These are phyloP conservation scores for Lycodopsis pacificus DNA, from an alignment of 2,797 vertebrate species.

Conservation along the genomic window DNA sequence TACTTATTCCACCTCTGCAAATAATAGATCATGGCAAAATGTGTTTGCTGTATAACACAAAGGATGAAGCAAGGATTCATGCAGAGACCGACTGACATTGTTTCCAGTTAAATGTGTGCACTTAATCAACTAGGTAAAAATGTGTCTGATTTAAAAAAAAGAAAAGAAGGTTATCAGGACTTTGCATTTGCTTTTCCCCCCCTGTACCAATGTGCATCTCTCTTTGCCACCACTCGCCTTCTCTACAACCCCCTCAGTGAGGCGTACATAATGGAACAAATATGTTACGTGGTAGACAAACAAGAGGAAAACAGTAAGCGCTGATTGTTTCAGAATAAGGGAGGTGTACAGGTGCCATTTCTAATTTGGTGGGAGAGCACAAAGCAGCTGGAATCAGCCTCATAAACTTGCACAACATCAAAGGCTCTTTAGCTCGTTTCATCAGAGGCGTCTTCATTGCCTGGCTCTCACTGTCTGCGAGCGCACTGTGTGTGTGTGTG, in stretches of 20 bases:
- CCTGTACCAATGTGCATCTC: slow-evolving; percentile 17
- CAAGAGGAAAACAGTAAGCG: slow-evolving; percentile 68
- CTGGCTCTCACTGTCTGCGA: slow-evolving; percentile 64
- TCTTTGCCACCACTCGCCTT: slow-evolving; percentile 31
- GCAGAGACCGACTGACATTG: not conserved
- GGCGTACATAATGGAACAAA: slow-evolving; percentile 76
- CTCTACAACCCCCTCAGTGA: slow-evolving; percentile 50
- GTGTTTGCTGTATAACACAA: not conserved
- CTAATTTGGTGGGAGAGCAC: slow-evolving; percentile 78
- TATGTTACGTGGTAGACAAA: slow-evolving; percentile 71
- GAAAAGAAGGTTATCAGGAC: not conserved
- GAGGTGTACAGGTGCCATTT: slow-evolving; percentile 82
- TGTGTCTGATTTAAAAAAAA: slow-evolving; percentile 11
- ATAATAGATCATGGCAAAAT: not conserved
- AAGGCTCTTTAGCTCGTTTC: slow-evolving; percentile 79
- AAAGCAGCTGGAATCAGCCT: slow-evolving; percentile 82
- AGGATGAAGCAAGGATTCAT: not conserved
- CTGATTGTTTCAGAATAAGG: slow-evolving; percentile 80
- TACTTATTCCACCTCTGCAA: not conserved
- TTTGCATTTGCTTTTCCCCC: slow-evolving; percentile 14
- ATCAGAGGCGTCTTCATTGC: slow-evolving; percentile 78
- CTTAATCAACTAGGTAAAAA: slow-evolving; percentile 14
- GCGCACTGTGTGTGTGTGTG: slow-evolving; percentile 54
- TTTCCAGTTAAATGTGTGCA: not conserved
- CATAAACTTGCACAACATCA: slow-evolving; percentile 80